These are phyloP conservation scores for Chaunax sp. DNA, from an alignment of 2,797 vertebrate species.

Conservation along the genomic window DNA sequence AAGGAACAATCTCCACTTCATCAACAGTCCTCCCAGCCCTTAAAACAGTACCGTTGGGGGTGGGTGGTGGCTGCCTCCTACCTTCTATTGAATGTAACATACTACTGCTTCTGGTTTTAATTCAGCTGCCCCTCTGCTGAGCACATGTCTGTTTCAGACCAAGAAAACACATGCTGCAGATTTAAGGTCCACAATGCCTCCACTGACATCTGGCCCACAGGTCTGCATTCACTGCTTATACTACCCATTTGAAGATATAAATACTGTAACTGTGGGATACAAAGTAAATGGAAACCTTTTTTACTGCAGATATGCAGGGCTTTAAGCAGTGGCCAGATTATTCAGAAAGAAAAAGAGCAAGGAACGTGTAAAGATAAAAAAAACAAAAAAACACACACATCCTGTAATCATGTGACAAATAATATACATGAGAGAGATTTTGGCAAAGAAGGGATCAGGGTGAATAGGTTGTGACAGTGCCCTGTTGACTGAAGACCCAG, in stretches of 20 bases:
- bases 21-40: slow-evolving; percentile 24
- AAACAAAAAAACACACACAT: not conserved
- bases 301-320: not conserved
- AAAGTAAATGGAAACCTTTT: slow-evolving; percentile 28
- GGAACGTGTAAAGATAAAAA: no score
- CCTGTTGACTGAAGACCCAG: slow-evolving; percentile 43
- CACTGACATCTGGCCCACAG: slow-evolving; percentile 65
- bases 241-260: slow-evolving; percentile 40
- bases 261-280: slow-evolving; percentile 19
- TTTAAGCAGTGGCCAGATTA: not conserved
- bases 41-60: slow-evolving; percentile 4
- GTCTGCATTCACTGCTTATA: slow-evolving; percentile 37
- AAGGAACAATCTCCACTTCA: slow-evolving; percentile 49
- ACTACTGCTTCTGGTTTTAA: slow-evolving; percentile 62
- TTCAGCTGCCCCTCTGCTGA: slow-evolving; percentile 51
- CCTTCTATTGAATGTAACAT: slow-evolving; percentile 23
- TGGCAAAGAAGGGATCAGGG: slow-evolving; percentile 17
- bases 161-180: slow-evolving; percentile 64
- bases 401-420: slow-evolving; percentile 10
- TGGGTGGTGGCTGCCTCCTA: slow-evolving; percentile 14
- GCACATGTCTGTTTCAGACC: slow-evolving; percentile 54
- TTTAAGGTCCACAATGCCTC: slow-evolving; percentile 57
- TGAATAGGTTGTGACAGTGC: slow-evolving; percentile 22
- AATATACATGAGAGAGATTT: slow-evolving; percentile 16
- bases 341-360: no score